Evolutionary conservation across 2,888 invertebrate species (phyloP), one percentile per base, ranked within the genome.

Genomic region (Yponomeuta cagnagella): DNA sequence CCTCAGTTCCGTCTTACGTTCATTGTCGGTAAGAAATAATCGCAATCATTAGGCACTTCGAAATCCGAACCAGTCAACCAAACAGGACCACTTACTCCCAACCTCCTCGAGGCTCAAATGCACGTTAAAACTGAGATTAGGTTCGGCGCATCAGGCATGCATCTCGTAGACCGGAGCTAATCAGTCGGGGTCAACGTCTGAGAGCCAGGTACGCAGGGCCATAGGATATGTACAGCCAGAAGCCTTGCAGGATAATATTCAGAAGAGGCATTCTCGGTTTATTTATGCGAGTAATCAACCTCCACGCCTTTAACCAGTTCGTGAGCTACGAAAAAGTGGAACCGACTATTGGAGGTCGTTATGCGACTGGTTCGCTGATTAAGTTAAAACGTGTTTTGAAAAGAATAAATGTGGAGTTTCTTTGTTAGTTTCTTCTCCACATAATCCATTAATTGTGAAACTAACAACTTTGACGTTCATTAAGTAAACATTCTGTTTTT

Each of bases 171-270:
- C 69, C 71, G 69, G n/a, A 67, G 70, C 70, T 86, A 87, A 88
- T 88, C 86, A 84, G 76, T 76, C 80, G 84, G 83, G 88, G 89
- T 90, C 90, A 90, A 89, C 86, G 90, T 84, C 90, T 84, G 86
- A 77, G 67, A 5, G 37, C 23, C 90, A 90, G 90, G 90, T 90
- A 90, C 82, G 68, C 30, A 48, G 15, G 12, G 15, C 52, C 52
- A 58, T 15, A 58, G 52, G 52, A 15, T 58, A 23, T 23, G 23
- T 23, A 58, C 15, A 15, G 4, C 15, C 15, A 58, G 52, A 58
- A 58, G 52, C 15, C 15, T 58, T 58, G 52, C 12, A 58, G 52
- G 15, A 58, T 12, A 23, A 43, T 43, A 43, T 43, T 43, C 8
- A 43, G 9, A 43, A 8, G 6, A 43, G 43, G 43, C 43, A 43